phyloP scores from a whole-genome alignment of 1,140 invertebrate species.

The Arion vulgaris region DNA sequence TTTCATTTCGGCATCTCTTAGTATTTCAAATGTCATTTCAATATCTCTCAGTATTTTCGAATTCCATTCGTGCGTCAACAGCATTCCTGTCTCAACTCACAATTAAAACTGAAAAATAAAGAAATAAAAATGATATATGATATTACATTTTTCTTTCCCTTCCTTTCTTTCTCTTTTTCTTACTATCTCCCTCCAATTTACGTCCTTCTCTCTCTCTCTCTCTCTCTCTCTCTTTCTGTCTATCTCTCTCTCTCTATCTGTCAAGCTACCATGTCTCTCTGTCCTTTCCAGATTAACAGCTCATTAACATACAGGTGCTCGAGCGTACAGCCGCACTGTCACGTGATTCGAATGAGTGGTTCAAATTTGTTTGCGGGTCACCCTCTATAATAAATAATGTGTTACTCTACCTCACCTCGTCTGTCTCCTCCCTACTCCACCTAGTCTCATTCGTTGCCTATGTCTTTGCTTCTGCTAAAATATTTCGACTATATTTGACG shows the following conservation, averaged over 20 bases:
- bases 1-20: too few species aligned
- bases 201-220: slow-evolving; percentile 14
- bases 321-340: not conserved
- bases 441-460: not conserved
- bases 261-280: not conserved
- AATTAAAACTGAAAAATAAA: too few species aligned
- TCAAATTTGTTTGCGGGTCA: not conserved
- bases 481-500: not conserved
- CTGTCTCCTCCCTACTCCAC: not conserved
- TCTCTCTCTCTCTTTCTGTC: not conserved
- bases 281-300: not conserved
- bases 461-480: not conserved
- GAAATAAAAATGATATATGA: too few species aligned
- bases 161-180: too few species aligned
- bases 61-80: too few species aligned
- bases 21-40: too few species aligned
- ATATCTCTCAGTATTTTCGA: too few species aligned
- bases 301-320: slow-evolving; percentile 13
- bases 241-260: not conserved
- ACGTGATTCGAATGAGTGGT: slow-evolving; percentile 1
- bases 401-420: not conserved
- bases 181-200: not conserved
- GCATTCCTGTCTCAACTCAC: too few species aligned
- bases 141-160: too few species aligned
- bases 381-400: not conserved